Evolutionary conservation across 2,797 vertebrate species (phyloP), one percentile per base, ranked within the genome.

Genomic region (Spinus olivaceus): DNA sequence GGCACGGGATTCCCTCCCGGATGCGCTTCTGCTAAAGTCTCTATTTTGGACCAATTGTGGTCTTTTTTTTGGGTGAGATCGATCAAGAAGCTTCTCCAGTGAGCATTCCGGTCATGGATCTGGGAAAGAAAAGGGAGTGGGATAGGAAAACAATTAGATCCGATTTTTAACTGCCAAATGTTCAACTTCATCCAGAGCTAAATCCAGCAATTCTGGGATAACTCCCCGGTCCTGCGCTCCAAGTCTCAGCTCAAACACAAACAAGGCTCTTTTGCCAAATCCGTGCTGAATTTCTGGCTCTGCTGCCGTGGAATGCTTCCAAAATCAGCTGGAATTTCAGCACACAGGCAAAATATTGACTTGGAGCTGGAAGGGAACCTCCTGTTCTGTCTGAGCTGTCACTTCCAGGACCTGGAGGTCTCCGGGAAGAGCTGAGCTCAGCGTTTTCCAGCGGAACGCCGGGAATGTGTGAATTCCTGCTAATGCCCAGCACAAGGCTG

Each of bases 11-110:
- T 81, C 17, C 91, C 91, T 32, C 44, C 64, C 0, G 1, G 5
- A 10, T 24, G 54, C 0, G 32, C 56, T 44, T 79, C 92, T 0
- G 42, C 80, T 3, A 97, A 84, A 2, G 95, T 92, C 57, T 97
- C 92, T 47, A 97, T 98, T 92, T 97, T 97, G 86, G 97, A 97
- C 97, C 97, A 97, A 0, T 97, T 97, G n/a, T 97, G 97, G 81
- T 97, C 72, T 59, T 97, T 97, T 69, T 97, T 98, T 14, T 91
- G 73, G 3, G 97, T 96, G 28, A 98, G 97, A 44, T 97, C 97
- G 25, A 97, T 97, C 47, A 97, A 50, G 85, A 97, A 97, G 65
- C 90, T 97, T 42, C 94, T 96, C 97, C 97, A 97, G 70, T 97
- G 95, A 77, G 96, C 97, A 11, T 76, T 97, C 35, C 96, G 91